These are phyloP conservation scores for Hippocampus mohnikei DNA, from an alignment of 2,113 vertebrate genomes.

Conservation along the genomic window DNA sequence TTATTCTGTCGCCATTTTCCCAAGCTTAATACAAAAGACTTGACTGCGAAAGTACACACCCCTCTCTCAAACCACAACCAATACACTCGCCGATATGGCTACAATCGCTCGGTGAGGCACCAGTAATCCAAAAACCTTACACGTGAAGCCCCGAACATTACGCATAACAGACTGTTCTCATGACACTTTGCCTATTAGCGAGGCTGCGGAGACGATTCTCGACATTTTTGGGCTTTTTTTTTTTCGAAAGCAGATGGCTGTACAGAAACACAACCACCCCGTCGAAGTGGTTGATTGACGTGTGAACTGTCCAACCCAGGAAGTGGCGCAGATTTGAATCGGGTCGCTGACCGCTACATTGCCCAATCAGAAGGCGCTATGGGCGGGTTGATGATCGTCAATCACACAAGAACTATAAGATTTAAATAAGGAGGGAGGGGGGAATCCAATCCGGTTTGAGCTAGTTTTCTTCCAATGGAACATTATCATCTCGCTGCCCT, in stretches of 20 bases:
- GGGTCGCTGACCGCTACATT: constrained; percentile 26
- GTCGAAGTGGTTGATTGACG: constrained; percentile 59
- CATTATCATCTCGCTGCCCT: constrained; percentile 72
- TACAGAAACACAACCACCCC: constrained; percentile 40
- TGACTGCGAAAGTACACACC: constrained; percentile 33
- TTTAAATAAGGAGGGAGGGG: constrained; percentile 67
- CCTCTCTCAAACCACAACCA: constrained; percentile 18
- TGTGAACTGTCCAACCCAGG: constrained; percentile 56
- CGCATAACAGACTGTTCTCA: neutral
- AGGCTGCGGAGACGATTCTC: constrained; percentile 6
- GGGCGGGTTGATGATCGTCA: constrained; percentile 38
- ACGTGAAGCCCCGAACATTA: neutral
- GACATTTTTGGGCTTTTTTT: constrained; percentile 22
- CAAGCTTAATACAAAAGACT: constrained; percentile 53
- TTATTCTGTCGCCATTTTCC: constrained; percentile 68
- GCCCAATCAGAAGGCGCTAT: constrained; percentile 56
- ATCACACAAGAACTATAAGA: constrained; percentile 70
- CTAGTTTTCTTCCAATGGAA: constrained; percentile 81
- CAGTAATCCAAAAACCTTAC: neutral
- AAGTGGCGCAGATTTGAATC: constrained; percentile 64
- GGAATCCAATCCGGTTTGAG: constrained; percentile 85
- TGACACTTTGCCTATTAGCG: neutral
- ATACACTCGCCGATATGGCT: neutral
- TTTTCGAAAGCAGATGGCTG: constrained; percentile 36
- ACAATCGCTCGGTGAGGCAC: neutral